Conservation (phyloP, 2,888 invertebrate genomes). For the Charanyca ferruginea region DNA sequence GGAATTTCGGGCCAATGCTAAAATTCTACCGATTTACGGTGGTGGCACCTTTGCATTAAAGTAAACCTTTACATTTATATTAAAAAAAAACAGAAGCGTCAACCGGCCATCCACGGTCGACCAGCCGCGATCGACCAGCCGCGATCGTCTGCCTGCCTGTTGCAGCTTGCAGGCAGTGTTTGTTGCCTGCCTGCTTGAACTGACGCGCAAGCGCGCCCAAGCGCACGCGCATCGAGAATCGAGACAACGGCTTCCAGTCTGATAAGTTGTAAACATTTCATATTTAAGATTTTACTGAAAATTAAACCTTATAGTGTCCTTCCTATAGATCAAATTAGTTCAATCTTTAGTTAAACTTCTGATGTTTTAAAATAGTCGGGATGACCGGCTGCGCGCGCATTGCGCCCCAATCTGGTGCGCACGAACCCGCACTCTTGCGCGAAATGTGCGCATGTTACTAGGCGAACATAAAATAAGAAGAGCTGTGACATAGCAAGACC, state of each 20-base stretch:
- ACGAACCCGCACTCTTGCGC: conserved; percentile 88
- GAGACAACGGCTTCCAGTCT: conserved; percentile 11
- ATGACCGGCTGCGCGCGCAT: conserved; percentile 77
- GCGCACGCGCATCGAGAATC: conserved; percentile 53
- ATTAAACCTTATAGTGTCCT: rapidly evolving
- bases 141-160: not conserved
- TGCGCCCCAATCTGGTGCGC: conserved; percentile 82
- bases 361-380: conserved; percentile 14
- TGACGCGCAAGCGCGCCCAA: conserved; percentile 35
- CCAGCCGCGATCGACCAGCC: not conserved
- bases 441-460: conserved; percentile 89
- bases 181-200: conserved; percentile 2
- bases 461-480: conserved; percentile 73
- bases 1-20: too few relatives aligned
- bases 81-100: too few relatives aligned
- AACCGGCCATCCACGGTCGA: too few relatives aligned
- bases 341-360: not conserved
- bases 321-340: conserved; percentile 6
- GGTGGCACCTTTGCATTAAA: too few relatives aligned
- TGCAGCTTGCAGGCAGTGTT: too few relatives aligned
- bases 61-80: too few relatives aligned
- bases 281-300: not conserved
- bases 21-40: too few relatives aligned
- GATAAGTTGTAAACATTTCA: conserved; percentile 22
- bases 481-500: conserved; percentile 43